These are phyloP conservation scores for Leguminivora glycinivorella DNA, from an alignment of 1,140 invertebrate species.

Conservation along the genomic window DNA sequence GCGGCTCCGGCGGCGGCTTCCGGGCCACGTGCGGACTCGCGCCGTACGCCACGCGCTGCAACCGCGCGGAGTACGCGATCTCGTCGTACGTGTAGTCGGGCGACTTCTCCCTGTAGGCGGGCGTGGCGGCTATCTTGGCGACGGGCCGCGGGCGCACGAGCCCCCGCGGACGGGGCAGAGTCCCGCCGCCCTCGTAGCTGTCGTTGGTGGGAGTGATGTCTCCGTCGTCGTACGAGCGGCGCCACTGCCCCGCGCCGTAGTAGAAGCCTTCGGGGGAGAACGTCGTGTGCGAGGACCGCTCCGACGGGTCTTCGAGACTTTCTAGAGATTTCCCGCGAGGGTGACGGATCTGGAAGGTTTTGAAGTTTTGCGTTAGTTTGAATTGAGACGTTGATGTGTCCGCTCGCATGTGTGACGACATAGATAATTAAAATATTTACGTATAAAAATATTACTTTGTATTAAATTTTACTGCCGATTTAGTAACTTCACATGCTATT, in stretches of 20 bases:
- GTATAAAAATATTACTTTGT: not conserved
- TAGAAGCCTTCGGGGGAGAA: conserved; percentile 80
- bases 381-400: not conserved
- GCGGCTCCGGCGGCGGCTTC: conserved; percentile 91
- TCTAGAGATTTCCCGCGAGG: conserved; percentile 91
- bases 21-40: conserved; percentile 83
- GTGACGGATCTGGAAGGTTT: conserved; percentile 81
- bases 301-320: conserved; percentile 86
- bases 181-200: conserved; percentile 87
- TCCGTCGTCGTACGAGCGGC: conserved; percentile 92
- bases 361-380: not conserved
- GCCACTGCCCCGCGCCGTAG: conserved; percentile 82
- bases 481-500: conserved; percentile 19
- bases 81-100: conserved; percentile 78
- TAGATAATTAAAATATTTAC: conserved; percentile 16
- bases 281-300: conserved; percentile 82
- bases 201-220: conserved; percentile 94
- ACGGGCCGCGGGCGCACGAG: conserved; percentile 90
- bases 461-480: conserved; percentile 1
- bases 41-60: conserved; percentile 72
- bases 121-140: conserved; percentile 88
- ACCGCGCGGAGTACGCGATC: conserved; percentile 72
- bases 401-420: conserved; percentile 44
- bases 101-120: conserved; percentile 78
- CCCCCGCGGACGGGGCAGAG: conserved; percentile 89